Evolutionary conservation across 2,888 invertebrate genomes (phyloP), one percentile per base, ranked within the genome.

Genomic region (Lithophane ornitopus): DNA sequence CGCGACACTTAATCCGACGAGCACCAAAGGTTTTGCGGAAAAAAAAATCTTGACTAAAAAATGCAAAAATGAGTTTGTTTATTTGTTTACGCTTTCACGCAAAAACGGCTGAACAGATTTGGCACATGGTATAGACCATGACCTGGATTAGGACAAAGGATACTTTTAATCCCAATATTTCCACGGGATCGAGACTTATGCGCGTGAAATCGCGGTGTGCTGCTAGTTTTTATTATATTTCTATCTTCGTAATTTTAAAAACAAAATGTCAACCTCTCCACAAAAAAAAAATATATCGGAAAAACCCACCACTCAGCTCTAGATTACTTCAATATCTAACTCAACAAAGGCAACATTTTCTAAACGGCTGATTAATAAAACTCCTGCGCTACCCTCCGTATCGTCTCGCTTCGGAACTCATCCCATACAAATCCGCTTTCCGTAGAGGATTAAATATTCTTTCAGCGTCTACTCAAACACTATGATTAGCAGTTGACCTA

Each of bases 401-500:
- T 74, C 52, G 34, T 39, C 28, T 56, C 76, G 74, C 82, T 78
- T 41, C 70, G 70, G 63, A 82, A 75, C 81, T 80, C 80, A 76
- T 82, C 78, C 67, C 68, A 76, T 69, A 82, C 79, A 87, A 87
- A 87, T 80, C 84, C 72, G 28, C 68, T 66, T 28, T 70, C 84
- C 77, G 66, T 62, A 26, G 84, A 46, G 86, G 76, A 84, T 86
- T 82, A 81, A 76, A 88, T 80, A 86, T 86, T 88, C 88, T 88
- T 78, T 80, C 77, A 82, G 26, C 76, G 77, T 82, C 68, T 79
- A 54, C 67, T 77, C 81, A 77, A 86, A 81, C 82, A 86, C 81
- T 86, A 84, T 80, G 86, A 87, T 87, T 82, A 82, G 61, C 63
- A 70, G 80, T 66, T 80, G 88, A 84, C 87, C 87, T 69, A 87